A percentile compares a stretch with the other conserved stretches of the same genome.
Conservation (phyloP, 2,797 vertebrate species). For the Gobio occitaniae region DNA sequence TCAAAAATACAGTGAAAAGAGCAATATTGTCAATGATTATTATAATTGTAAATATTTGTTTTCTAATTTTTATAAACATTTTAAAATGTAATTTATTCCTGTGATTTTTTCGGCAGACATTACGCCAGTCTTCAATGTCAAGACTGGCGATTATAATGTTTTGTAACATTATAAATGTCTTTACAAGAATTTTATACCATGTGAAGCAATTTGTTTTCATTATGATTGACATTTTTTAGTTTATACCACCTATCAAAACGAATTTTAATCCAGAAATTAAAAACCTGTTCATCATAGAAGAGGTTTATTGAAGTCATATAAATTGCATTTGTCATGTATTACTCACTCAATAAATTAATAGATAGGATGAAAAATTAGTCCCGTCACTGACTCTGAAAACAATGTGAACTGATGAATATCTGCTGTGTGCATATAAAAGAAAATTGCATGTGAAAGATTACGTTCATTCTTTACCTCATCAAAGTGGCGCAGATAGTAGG, state of each 20-base stretch:
- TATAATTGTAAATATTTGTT: neutral
- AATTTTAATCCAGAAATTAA: neutral
- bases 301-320: neutral
- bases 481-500: constrained; percentile 89
- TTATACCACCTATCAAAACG: neutral
- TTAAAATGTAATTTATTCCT: neutral
- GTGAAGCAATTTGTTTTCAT: neutral
- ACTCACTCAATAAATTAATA: neutral
- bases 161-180: neutral
- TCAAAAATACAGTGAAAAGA: neutral
- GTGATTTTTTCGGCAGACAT: neutral
- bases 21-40: neutral
- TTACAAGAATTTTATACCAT: neutral
- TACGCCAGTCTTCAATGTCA: neutral
- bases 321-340: neutral
- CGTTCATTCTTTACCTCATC: constrained; percentile 83
- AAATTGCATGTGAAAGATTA: neutral
- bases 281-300: neutral
- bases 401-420: neutral
- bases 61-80: neutral
- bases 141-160: no score
- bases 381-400: neutral
- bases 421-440: neutral
- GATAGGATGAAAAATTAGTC: neutral
- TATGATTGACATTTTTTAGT: neutral